A percentile compares a stretch with the other conserved stretches of the same genome.
These are phyloP conservation scores for Drosophila malerkotliana DNA, from an alignment of 1,140 invertebrate species.

Conservation along the genomic window DNA sequence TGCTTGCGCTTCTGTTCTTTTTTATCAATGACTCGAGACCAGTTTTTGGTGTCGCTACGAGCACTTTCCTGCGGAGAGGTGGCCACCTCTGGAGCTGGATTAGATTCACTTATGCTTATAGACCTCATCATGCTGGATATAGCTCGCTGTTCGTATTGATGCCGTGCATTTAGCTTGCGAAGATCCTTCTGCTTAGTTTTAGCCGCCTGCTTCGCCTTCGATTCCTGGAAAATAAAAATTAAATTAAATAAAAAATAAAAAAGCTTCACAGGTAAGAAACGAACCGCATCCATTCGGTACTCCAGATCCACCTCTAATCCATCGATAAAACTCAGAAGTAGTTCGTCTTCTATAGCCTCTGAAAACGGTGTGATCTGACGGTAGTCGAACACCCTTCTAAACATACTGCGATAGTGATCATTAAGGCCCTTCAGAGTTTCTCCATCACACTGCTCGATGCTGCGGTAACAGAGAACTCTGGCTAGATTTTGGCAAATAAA, in stretches of 20 bases:
- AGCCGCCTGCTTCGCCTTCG: constrained; percentile 34
- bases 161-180: constrained; percentile 61
- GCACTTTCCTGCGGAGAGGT: background rate
- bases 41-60: constrained; percentile 53
- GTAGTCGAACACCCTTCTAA: constrained; percentile 75
- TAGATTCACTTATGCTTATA: constrained; percentile 53
- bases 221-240: constrained; percentile 36
- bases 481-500: constrained; percentile 88
- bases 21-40: constrained; percentile 78
- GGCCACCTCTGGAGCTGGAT: constrained; percentile 24
- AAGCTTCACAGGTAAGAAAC: background rate
- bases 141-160: constrained; percentile 75
- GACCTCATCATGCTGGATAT: constrained; percentile 76
- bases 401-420: constrained; percentile 85
- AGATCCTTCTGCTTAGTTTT: constrained; percentile 69
- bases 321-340: constrained; percentile 84
- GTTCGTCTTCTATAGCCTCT: constrained; percentile 85
- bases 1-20: constrained; percentile 77
- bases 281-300: constrained; percentile 70
- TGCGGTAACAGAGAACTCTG: constrained; percentile 86
- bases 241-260: too few relatives aligned
- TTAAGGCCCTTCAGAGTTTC: constrained; percentile 85
- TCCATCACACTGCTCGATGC: constrained; percentile 86
- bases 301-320: constrained; percentile 82
- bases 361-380: constrained; percentile 86